Evolutionary conservation across 2,888 invertebrate genomes (phyloP).

Genomic region (Hydroisotoma schaefferi): DNA sequence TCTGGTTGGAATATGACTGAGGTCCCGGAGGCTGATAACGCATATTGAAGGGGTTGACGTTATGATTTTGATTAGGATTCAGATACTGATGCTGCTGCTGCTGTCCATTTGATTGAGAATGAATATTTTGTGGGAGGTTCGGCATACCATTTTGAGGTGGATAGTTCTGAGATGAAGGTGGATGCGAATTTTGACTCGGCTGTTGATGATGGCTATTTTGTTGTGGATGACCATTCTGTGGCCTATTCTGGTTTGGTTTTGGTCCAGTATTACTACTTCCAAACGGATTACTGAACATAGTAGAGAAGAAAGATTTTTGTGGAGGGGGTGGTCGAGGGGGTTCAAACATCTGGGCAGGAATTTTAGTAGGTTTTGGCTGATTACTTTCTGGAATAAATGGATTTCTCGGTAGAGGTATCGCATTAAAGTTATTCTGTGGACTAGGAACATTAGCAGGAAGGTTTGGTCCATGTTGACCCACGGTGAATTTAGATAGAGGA

Average conservation of each 20-base stretch:
- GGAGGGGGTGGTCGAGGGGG: conserved; percentile 28
- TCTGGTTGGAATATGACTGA: background rate
- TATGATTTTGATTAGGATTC: conserved; percentile 12
- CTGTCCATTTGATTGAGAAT: background rate
- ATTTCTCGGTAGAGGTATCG: background rate
- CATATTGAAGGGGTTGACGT: conserved; percentile 31
- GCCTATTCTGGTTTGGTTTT: background rate
- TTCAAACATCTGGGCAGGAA: conserved; percentile 33
- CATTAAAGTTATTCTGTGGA: background rate
- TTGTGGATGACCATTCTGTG: background rate
- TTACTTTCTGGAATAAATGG: background rate
- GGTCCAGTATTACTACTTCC: too few species aligned
- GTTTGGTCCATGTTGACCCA: background rate
- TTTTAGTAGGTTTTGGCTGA: conserved; percentile 19
- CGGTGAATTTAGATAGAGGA: too few species aligned
- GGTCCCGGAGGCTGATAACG: conserved; percentile 28
- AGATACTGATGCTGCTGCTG: background rate
- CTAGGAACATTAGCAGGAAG: background rate
- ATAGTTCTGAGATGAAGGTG: too few species aligned
- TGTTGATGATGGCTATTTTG: background rate
- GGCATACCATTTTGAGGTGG: background rate
- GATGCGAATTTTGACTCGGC: conserved; percentile 2
- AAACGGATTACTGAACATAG: background rate
- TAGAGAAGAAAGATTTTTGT: background rate
- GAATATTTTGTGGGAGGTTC: conserved; percentile 4